Conservation (phyloP, 2,113 vertebrate genomes). For the Gambusia holbrooki region DNA sequence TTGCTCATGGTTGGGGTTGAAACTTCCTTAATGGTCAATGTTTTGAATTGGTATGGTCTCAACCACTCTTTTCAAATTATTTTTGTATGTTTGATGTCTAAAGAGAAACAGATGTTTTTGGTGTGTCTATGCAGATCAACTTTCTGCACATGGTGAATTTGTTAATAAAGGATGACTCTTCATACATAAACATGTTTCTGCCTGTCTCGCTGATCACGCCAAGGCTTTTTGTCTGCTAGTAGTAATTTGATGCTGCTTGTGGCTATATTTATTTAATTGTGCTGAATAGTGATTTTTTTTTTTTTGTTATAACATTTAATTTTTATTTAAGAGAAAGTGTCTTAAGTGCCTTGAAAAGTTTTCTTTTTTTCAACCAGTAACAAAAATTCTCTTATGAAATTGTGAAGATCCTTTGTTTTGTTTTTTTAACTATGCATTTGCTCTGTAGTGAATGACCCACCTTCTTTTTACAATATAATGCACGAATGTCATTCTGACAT, state of each 20-base stretch:
- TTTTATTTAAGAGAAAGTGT: too few species aligned
- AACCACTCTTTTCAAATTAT: constrained; percentile 19
- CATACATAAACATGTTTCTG: constrained; percentile 49
- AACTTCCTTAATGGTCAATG: constrained; percentile 19
- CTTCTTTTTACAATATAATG: background rate
- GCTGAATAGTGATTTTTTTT: background rate
- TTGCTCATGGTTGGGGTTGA: constrained; percentile 19
- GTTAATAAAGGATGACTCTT: constrained; percentile 68
- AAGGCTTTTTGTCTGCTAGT: constrained; percentile 23
- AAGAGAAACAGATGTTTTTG: constrained; percentile 18
- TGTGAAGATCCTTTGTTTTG: background rate
- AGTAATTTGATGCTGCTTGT: constrained; percentile 23
- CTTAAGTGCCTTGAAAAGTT: too few species aligned
- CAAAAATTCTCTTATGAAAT: too few species aligned
- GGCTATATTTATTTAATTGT: background rate
- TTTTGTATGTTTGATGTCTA: background rate
- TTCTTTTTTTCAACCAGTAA: too few species aligned
- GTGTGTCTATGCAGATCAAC: constrained; percentile 1
- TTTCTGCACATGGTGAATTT: constrained; percentile 44
- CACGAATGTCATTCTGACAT: too few species aligned
- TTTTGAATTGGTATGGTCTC: constrained; percentile 67
- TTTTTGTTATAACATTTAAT: background rate
- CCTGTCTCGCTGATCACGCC: background rate
- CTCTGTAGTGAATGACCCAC: background rate
- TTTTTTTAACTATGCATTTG: background rate